These are phyloP conservation scores for Latrodectus hesperus DNA, from an alignment of 2,888 invertebrate genomes.

Conservation along the genomic window DNA sequence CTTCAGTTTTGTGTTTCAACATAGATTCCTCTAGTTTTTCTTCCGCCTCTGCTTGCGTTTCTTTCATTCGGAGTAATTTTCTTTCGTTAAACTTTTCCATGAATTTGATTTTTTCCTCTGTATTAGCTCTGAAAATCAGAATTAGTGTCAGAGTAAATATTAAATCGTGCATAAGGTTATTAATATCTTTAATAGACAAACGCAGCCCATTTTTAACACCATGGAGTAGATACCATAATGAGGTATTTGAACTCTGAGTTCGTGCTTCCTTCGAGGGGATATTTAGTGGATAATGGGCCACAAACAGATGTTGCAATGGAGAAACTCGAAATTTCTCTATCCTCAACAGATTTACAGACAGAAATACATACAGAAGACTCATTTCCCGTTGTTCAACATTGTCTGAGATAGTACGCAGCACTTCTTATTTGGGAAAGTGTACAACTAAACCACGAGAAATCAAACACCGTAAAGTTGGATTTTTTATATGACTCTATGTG, in stretches of 20 bases:
- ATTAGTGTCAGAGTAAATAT: neutral
- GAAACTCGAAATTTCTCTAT: neutral
- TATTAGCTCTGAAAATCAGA: conserved; percentile 29
- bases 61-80: conserved; percentile 3
- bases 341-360: too few species aligned
- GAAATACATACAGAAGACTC: too few species aligned
- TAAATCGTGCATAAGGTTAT: neutral
- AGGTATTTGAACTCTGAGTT: too few species aligned
- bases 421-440: too few species aligned
- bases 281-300: neutral
- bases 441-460: too few species aligned
- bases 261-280: too few species aligned
- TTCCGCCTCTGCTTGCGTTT: conserved; percentile 1
- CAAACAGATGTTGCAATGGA: conserved; percentile 13
- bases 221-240: too few species aligned
- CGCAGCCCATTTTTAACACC: too few species aligned
- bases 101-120: conserved; percentile 20
- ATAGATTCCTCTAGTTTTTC: conserved; percentile 2
- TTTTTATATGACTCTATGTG: too few species aligned
- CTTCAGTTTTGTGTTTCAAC: conserved; percentile 13
- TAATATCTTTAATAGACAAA: neutral
- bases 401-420: too few species aligned
- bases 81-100: neutral
- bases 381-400: too few species aligned
- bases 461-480: too few species aligned